Base-by-base conservation (phyloP, 1,140 invertebrate genomes). In the Anagrus nilaparvatae region DNA sequence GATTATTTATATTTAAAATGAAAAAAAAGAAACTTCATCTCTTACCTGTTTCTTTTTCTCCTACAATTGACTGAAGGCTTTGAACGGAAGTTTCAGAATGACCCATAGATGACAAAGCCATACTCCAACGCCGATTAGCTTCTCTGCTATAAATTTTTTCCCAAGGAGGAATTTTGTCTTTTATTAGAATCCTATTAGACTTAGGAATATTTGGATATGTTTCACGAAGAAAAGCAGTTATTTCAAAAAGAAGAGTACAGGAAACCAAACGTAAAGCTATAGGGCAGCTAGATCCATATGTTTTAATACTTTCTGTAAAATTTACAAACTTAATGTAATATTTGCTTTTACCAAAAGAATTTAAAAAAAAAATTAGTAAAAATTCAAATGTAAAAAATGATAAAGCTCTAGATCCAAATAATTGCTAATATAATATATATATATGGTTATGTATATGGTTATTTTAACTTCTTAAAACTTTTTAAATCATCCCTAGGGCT, bases 191-290 rank as follows among this genome's bases (percentile, higher is more conserved):
- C 51, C 80, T 75, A 24, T 73, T 80, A 0, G 79, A 74, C 51
- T 86, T 85, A 1, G 83, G 83, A 27, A 86, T 58, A 19, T 76
- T 79, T 48, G 83, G 87, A 63, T 97, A 97, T 0, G 92, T 97
- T 69, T 99, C 97, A 12, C 97, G 70, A 16, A 99, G 67, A 62
- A 98, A 99, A 0, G 92, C 81, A 0, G 96, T 99, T 20, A 99
- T 95, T 74, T 99, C 96, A 50, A 91, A 75, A 4, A 99, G 72
- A 4, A 99, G 70, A 27, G 93, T 80, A 60, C 92, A 97, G 2
- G 93, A 93, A 9, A 97, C 75, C 46, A 98, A 70, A 54, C 94
- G 80, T 6, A 99, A 68, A 2, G 93, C 89, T 41, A 90, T 78
- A 1, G 96, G 95, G 69, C 95, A 98, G 17, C 78, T 76, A 17